These are phyloP conservation scores for Porites evermanni DNA, from an alignment of 92 coral and sea anemone species.

Conservation along the genomic window DNA sequence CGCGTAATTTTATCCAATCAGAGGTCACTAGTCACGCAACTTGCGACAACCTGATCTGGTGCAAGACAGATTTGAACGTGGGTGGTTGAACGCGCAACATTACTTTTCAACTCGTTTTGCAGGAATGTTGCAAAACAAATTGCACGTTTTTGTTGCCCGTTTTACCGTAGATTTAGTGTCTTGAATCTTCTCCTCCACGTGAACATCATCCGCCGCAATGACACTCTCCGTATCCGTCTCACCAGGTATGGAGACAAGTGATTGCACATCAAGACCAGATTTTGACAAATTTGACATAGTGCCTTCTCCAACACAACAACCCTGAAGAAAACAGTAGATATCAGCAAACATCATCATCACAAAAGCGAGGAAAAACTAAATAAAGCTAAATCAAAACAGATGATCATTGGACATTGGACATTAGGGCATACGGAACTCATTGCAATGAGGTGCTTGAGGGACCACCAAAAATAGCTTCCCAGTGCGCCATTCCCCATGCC, in stretches of 20 bases:
- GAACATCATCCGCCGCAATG: slow-evolving; percentile 41
- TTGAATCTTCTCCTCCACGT: slow-evolving; percentile 11
- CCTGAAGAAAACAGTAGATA: slow-evolving; percentile 42
- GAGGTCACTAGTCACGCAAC: no score
- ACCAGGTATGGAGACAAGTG: slow-evolving; percentile 55
- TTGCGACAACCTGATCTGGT: no score
- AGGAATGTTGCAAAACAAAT: neutral
- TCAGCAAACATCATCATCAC: no score
- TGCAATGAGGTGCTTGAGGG: no score
- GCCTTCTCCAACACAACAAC: slow-evolving; percentile 81
- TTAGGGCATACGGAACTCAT: no score
- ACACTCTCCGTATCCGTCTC: slow-evolving; percentile 60
- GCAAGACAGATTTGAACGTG: no score
- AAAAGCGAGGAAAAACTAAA: neutral
- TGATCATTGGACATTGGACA: no score
- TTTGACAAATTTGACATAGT: slow-evolving; percentile 58
- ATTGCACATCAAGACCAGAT: slow-evolving; percentile 76
- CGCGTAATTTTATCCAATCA: no score
- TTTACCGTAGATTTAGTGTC: neutral
- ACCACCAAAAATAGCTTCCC: no score
- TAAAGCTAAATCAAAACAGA: no score
- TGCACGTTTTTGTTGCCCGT: neutral
- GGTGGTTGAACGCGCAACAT: no score
- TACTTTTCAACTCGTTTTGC: neutral
- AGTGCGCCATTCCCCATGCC: no score